Evolutionary conservation across 30 jellyfish, hydroid and myxozoan species (phyloP), one percentile per base, ranked within the genome.

Genomic region (Sanderia malayensis): DNA sequence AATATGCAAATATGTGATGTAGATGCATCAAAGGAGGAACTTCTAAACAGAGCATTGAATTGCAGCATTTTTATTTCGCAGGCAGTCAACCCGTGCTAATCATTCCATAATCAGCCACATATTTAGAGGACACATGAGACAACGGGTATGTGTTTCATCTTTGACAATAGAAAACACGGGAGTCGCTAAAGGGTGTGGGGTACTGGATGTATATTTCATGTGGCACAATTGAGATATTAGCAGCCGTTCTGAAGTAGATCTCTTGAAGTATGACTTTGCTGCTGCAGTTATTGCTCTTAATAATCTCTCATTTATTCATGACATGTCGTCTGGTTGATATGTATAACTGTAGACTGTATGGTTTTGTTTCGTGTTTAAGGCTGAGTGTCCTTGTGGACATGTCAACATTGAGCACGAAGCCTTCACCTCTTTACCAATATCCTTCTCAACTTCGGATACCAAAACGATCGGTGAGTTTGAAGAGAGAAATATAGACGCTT

Each of bases 111-210:
- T 85, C 24, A 85, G 95, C 53, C 95, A 85, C 49, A 28, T 85
- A 26, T 85, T 85, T 59, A 83, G 95, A 23, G 95, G 95, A 6
- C 86, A 85, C 70, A 55, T 85, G 46, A 85, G 76, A 83, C 68
- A 61, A 55, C 70, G 67, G 95, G 95, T 75, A 58, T 49, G 23
- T 49, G 55, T 41, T 41, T 15, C 15, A 6, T 41, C 55, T 41
- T 41, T 41, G 8, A 41, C 15, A 8, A 6, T 15, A 8, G 15
- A 6, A 6, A 6, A 15, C 8, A 41, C 15, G 55, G 8, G 8
- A 41, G 11, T 6, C 15, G 11, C 15, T 41, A 6, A 8, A 41
- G 8, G 55, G 15, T 41, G 55, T 15, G 8, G 55, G 8, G 8
- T 41, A 41, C 15, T 41, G 8, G 55, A 8, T 41, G 8, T 15